Evolutionary conservation across 2,113 vertebrate species (phyloP), one percentile per base, ranked within the genome.

Genomic region (Lampris megalopsis): DNA sequence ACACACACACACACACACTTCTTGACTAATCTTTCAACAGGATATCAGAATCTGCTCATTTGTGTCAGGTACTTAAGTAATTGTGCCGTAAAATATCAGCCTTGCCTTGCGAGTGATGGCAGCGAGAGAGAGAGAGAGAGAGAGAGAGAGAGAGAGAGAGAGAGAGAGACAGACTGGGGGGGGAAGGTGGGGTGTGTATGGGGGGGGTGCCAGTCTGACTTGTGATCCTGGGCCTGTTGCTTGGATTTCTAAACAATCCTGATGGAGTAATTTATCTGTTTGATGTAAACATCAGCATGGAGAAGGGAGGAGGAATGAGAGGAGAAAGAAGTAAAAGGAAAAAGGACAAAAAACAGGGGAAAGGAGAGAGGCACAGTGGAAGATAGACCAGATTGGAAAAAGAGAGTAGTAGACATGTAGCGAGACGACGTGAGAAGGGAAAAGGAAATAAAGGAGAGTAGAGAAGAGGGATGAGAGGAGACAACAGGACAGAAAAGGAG

Each of bases 31-130:
- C 91, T 93, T 81, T 79, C 84, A 88, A 83, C 89, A 88, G 92
- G 88, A 89, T 93, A 85, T 73, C 80, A 77, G 84, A 88, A 83
- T 85, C 75, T 63, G 63, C 89, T 93, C 92, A 91, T 94, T 93
- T 94, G 89, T 93, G 93, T 94, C 92, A 93, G 87, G 71, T 87
- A 71, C 84, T 68, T 77, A 90, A 90, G 93, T 91, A 92, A 90
- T 92, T 77, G 84, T 83, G 58, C 82, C 90, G 89, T 91, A 92
- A 94, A 92, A 91, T 91, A 94, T 82, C 77, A 65, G 80, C 66
- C 53, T 58, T 48, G 56, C 75, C 74, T 65, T 4, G 43, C 90
- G 90, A 94, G 53, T 77, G 87, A 86, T 84, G 82, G 70, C 57
- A 49, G 49, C 49, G 47, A 47, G 62, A 68, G 9, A 45, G 61